Base-by-base conservation (phyloP, 2,888 invertebrate species). In the Lochmaea capreae region DNA sequence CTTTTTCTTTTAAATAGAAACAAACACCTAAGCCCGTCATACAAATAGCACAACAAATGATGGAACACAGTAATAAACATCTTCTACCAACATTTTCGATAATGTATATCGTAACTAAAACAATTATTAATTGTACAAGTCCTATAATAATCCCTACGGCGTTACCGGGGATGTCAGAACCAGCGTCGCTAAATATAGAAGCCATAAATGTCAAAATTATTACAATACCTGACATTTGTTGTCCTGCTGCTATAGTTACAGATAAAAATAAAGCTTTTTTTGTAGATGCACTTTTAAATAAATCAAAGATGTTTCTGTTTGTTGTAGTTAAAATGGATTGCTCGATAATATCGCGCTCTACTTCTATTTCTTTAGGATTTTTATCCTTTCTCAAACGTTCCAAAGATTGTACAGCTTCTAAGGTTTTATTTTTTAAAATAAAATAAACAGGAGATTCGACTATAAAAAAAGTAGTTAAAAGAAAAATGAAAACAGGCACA, bases 211-310 rank as follows among this genome's bases (percentile, higher is more conserved):
- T 93, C 80, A 94, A 92, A 76, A 94, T 93, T 0, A 93, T 93
- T 86, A 93, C 93, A 79, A 94, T 90, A 74, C 94, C 94, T 69
- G 93, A 92, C 83, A 93, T 90, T 85, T 95, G 94, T 82, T 94
- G 94, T 1, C 58, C 58, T 5, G 10, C n/a, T 10, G 18, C 39
- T 22, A 65, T 18, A 9, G 16, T 65, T 65, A 46, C 3, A 16
- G 43, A 46, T 14, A 65, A 43, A 16, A 43, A 65, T n/a, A 65
- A 22, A 43, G 63, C 63, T 65, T 46, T 42, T 18, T 3, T 65
- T 12, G 22, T 18, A 4, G 16, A 18, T 10, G 8, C 9, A 18
- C 5, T 46, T 46, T 18, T 43, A 22, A 65, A 43, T 12, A 65
- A 22, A 16, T 65, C 49, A 10, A 65, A 49, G 49, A 43, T 42